Conservation (phyloP, 2,797 vertebrate species). For the Coregonus suidteri region DNA sequence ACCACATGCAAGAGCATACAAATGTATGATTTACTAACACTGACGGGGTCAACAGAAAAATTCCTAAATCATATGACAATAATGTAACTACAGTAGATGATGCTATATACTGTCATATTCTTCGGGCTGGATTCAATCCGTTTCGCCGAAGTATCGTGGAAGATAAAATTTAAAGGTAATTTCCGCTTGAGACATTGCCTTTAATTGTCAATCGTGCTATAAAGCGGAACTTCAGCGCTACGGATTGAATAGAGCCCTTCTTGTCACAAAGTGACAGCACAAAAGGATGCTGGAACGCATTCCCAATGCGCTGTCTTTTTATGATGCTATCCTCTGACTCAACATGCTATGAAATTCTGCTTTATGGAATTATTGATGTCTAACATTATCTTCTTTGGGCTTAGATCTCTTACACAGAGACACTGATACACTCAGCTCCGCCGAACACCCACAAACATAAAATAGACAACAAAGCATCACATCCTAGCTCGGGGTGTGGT, state of each 20-base stretch:
- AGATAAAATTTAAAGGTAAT: no score
- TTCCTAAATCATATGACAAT: neutral
- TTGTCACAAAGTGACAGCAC: neutral
- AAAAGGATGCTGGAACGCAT: neutral
- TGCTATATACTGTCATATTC: neutral
- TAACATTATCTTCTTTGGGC: slow-evolving; percentile 1
- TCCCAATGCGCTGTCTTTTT: neutral
- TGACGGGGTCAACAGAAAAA: neutral
- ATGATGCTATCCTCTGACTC: neutral
- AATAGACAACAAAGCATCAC: slow-evolving; percentile 15
- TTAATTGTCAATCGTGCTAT: no score
- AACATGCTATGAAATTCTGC: neutral
- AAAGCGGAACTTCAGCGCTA: no score
- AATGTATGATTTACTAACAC: slow-evolving; percentile 2
- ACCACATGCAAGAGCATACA: neutral
- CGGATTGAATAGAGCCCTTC: neutral
- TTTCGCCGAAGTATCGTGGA: no score
- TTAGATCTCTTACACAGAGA: slow-evolving; percentile 8
- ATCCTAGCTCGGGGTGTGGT: slow-evolving; percentile 9
- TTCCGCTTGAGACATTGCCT: no score
- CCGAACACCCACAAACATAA: slow-evolving; percentile 31
- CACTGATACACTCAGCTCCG: neutral
- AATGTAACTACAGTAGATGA: neutral
- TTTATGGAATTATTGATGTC: slow-evolving; percentile 19
- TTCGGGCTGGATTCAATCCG: no score